Evolutionary conservation across 2,797 vertebrate genomes (phyloP).

Genomic region (Amblyopsis hoosieri): DNA sequence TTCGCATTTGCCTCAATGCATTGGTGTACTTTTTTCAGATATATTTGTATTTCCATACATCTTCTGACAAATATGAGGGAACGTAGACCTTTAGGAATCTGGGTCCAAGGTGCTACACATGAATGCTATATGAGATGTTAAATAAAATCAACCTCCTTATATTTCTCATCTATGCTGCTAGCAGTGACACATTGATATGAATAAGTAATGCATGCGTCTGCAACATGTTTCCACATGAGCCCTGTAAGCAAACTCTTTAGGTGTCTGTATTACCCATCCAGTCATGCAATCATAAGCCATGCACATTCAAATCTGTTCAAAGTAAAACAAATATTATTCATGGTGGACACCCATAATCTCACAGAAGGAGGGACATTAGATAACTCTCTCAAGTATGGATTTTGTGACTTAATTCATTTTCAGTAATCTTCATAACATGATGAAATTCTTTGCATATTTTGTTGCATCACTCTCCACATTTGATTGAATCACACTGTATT

Average conservation of each 20-base stretch:
- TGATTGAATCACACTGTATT: not conserved
- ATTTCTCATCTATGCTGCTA: constrained; percentile 47
- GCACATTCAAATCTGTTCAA: too few species aligned
- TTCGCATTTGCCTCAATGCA: constrained; percentile 29
- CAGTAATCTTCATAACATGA: not conserved
- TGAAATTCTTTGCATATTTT: not conserved
- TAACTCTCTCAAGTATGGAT: not conserved
- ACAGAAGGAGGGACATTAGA: not conserved
- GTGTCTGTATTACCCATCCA: too few species aligned
- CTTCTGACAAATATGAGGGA: constrained; percentile 64
- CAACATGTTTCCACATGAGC: too few species aligned
- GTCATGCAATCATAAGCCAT: too few species aligned
- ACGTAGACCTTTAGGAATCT: constrained; percentile 62
- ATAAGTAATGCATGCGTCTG: too few species aligned
- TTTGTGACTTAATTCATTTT: too few species aligned
- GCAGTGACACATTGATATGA: constrained; percentile 24
- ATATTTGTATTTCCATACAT: constrained; percentile 71
- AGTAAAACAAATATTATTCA: too few species aligned
- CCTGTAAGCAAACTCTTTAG: too few species aligned
- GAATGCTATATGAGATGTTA: constrained; percentile 76
- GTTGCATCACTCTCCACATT: not conserved
- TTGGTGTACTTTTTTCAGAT: constrained; percentile 49
- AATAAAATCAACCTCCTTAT: constrained; percentile 68
- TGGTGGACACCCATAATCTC: not conserved
- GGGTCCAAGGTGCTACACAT: constrained; percentile 64